Percentiles rank a stretch among this genome's conserved stretches.
Conservation (phyloP, 2,797 vertebrate species). For the Sebastes matsubarae region DNA sequence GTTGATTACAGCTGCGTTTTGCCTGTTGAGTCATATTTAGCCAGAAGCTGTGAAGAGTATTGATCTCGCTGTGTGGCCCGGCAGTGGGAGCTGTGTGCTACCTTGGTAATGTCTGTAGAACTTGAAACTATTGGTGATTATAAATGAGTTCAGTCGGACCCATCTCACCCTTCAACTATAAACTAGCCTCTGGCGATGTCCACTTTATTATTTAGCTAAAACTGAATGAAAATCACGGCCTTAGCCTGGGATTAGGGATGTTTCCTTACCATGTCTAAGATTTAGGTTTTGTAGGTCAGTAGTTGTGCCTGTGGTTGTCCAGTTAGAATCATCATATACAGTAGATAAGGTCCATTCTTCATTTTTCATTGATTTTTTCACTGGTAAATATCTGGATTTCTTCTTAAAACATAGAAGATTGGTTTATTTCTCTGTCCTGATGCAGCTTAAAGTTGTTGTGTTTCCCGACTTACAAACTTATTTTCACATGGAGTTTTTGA, state of each 20-base stretch:
- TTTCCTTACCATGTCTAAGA: no score
- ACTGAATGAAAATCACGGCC: background rate
- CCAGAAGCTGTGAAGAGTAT: constrained; percentile 46
- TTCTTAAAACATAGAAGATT: no score
- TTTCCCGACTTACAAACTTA: no score
- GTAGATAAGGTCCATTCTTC: no score
- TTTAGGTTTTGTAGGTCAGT: no score
- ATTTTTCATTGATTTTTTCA: no score
- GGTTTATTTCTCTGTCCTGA: no score
- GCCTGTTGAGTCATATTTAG: constrained; percentile 47
- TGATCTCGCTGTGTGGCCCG: constrained; percentile 32
- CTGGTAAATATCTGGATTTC: no score
- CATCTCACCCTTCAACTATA: background rate
- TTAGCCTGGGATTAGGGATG: background rate
- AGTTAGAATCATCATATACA: no score
- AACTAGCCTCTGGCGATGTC: background rate
- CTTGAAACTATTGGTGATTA: background rate
- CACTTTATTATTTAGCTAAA: background rate
- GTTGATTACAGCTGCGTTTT: constrained; percentile 47
- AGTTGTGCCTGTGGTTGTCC: no score
- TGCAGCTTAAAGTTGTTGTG: no score
- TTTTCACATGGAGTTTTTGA: no score
- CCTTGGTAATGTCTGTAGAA: constrained; percentile 6
- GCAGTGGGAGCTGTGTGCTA: constrained; percentile 8
- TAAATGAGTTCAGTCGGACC: background rate